Evolutionary conservation across 2,797 vertebrate species (phyloP).

Genomic region (Agapornis canus): DNA sequence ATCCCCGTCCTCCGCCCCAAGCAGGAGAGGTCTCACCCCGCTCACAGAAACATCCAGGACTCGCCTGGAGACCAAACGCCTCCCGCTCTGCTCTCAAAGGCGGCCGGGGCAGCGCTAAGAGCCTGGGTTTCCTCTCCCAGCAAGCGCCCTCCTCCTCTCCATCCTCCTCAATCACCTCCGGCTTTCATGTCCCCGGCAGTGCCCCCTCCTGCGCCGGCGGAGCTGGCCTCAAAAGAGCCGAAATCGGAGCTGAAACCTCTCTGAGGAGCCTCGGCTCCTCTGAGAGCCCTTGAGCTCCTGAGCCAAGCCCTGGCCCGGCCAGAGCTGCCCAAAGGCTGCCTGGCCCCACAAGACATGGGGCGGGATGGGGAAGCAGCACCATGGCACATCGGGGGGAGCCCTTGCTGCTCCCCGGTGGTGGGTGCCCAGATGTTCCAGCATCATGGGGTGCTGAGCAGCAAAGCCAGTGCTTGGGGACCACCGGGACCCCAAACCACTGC

Average conservation of each 20-base stretch:
- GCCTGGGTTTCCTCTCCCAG: slow-evolving; percentile 19
- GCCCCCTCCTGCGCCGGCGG: rapidly evolving
- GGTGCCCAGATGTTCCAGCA: rapidly evolving
- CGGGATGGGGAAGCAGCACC: not conserved
- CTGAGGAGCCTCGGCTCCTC: not conserved
- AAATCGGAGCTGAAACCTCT: not conserved
- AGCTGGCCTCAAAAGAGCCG: not conserved
- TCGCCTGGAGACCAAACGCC: not conserved
- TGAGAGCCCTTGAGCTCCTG: rapidly evolving
- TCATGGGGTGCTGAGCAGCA: not conserved
- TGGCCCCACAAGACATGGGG: rapidly evolving
- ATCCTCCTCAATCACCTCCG: not conserved
- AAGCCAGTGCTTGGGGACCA: rapidly evolving
- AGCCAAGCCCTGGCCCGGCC: not conserved
- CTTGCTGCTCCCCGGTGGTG: rapidly evolving
- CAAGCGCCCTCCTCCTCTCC: not conserved
- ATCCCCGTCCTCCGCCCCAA: rapidly evolving
- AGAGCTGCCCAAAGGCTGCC: not conserved
- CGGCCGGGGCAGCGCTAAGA: not conserved
- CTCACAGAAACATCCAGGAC: not conserved
- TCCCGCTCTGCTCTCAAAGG: not conserved
- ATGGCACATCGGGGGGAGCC: not conserved
- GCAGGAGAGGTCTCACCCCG: not conserved
- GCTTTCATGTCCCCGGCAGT: not conserved
- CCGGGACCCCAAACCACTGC: rapidly evolving